Evolutionary conservation across 2,888 invertebrate species (phyloP), one percentile per base, ranked within the genome.

Genomic region (Campopleginae sp.): DNA sequence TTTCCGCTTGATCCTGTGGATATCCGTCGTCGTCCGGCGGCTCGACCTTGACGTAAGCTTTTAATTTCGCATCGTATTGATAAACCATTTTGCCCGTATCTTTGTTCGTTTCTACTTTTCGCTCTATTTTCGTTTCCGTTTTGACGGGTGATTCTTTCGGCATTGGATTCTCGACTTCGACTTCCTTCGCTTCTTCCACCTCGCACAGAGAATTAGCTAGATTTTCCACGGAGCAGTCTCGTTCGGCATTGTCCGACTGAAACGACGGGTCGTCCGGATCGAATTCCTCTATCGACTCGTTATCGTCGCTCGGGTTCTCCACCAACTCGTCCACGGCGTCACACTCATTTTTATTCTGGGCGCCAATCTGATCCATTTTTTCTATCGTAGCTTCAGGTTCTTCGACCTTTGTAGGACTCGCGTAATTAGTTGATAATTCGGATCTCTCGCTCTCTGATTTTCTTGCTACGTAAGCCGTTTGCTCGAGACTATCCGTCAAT

Each of bases 251-350:
- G 27, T 91, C 90, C 7, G 88, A 88, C 51, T 91, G 89, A 80
- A 89, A 89, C 0, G 89, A 86, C 33, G 90, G 90, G 87, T 93
- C 92, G 6, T 92, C 92, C 0, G 93, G 93, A 89, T 93, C 93
- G 74, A 93, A 93, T 86, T 93, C 93, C 84, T 93, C 93, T 42
- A 93, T 90, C 0, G 92, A 92, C 61, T 93, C 92, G 63, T 91
- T 90, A 63, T 91, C 91, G 48, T 90, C 90, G 46, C 87, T 89
- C 33, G 85, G 80, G 27, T 81, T 84, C 0, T 65, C 17, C n/a
- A 14, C 46, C 10, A 17, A 63, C 23, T 70, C 33, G 8, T 82
- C 48, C 1, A 61, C 31, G 2, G 0, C 23, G 17, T 71, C 44
- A 17, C 80, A 19, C 42, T 78, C 75, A 38, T 23, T 38, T 44